These are phyloP conservation scores for Lasius platythorax DNA, from an alignment of 2,888 invertebrate genomes.

Conservation along the genomic window DNA sequence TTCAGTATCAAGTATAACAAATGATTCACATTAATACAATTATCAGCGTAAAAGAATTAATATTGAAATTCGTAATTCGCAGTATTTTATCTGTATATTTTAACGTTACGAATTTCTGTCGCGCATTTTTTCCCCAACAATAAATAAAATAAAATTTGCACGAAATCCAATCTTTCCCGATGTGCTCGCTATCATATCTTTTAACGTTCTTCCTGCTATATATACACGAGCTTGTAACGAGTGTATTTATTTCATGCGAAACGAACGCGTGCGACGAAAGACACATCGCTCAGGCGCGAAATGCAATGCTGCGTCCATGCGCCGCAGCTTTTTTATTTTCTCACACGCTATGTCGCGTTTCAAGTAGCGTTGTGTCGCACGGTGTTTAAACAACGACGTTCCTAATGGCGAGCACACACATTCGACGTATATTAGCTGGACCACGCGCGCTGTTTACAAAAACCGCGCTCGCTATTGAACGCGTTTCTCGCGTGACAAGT, in stretches of 20 bases:
- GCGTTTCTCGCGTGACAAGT: background rate
- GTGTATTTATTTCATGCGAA: constrained; percentile 27
- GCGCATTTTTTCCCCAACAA: background rate
- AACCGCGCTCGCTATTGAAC: constrained; percentile 7
- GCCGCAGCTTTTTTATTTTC: constrained; percentile 32
- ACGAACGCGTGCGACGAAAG: constrained; percentile 27
- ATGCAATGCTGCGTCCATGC: constrained; percentile 24
- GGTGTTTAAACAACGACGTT: constrained; percentile 38
- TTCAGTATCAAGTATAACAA: background rate
- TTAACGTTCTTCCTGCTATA: background rate
- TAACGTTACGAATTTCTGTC: background rate
- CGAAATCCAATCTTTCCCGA: constrained; percentile 26
- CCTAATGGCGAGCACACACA: constrained; percentile 37
- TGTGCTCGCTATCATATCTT: constrained; percentile 23
- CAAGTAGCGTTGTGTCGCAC: constrained; percentile 45
- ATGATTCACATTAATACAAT: background rate
- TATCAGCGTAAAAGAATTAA: background rate
- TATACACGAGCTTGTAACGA: constrained; percentile 12
- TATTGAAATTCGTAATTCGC: background rate
- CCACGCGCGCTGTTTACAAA: constrained; percentile 29
- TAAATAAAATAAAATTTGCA: constrained; percentile 13
- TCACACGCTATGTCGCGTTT: constrained; percentile 36
- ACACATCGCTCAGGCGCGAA: constrained; percentile 28
- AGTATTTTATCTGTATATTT: background rate
- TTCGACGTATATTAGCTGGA: constrained; percentile 27